Conservation (phyloP, 2,888 invertebrate species). For the Sabatieria punctata region DNA sequence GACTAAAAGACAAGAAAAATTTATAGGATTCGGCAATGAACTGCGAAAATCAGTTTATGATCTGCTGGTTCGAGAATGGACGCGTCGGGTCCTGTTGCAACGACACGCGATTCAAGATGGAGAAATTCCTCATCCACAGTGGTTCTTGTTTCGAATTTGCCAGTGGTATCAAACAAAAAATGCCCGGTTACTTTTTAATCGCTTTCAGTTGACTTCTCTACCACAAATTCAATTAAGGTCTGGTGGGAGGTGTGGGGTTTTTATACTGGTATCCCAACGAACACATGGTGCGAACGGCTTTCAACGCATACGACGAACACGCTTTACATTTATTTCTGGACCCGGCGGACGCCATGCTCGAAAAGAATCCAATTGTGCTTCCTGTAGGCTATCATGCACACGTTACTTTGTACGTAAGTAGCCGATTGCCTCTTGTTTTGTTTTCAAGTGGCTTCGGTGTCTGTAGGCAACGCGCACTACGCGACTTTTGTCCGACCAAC, state of each 20-base stretch:
- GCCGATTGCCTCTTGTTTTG: too few relatives aligned
- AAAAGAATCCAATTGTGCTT: not conserved
- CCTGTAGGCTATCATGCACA: not conserved
- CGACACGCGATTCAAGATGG: not conserved
- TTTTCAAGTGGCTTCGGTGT: too few relatives aligned
- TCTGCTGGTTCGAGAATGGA: constrained; percentile 1
- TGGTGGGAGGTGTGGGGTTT: not conserved
- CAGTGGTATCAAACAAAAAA: not conserved
- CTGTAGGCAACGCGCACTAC: not conserved
- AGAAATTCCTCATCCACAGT: not conserved
- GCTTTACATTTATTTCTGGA: not conserved
- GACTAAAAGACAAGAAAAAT: not conserved
- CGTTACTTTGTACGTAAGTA: not conserved
- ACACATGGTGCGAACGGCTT: not conserved
- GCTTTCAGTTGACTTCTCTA: not conserved
- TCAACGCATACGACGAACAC: not conserved
- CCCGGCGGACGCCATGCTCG: not conserved
- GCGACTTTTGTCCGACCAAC: not conserved
- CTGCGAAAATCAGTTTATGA: not conserved
- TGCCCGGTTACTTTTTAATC: not conserved
- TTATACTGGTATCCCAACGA: not conserved
- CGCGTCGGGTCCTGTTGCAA: not conserved
- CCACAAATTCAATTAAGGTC: not conserved
- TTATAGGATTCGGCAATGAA: not conserved
- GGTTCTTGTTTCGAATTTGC: not conserved